Percentiles rank a stretch among this genome's conserved stretches.
Evolutionary conservation across 1,140 invertebrate species (phyloP).

Genomic region (Pseudachorutes palmiensis): DNA sequence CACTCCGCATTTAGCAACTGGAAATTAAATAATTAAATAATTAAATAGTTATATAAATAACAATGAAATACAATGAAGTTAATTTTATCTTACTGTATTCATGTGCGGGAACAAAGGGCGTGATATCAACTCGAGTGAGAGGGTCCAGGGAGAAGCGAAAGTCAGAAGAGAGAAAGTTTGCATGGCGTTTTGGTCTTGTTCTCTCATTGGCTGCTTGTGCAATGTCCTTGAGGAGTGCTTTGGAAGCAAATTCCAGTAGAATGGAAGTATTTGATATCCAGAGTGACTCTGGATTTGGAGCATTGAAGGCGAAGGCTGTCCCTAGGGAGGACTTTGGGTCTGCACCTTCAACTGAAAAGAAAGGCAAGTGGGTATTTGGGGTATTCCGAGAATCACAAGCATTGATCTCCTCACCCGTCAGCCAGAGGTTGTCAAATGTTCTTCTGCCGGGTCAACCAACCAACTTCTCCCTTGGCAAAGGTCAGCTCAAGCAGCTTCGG

Average conservation of each 20-base stretch:
- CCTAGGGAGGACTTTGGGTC: constrained; percentile 78
- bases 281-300: constrained; percentile 72
- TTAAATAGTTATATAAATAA: neutral
- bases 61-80: neutral
- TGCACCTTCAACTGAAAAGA: constrained; percentile 51
- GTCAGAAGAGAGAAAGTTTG: constrained; percentile 1
- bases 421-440: constrained; percentile 27
- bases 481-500: constrained; percentile 15
- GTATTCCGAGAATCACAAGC: too few relatives aligned
- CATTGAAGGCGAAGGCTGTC: constrained; percentile 75
- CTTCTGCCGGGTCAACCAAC: constrained; percentile 21
- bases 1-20: constrained; percentile 33
- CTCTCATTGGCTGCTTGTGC: neutral
- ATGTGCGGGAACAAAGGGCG: constrained; percentile 45
- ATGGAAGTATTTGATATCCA: constrained; percentile 74
- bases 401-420: constrained; percentile 29
- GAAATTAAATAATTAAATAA: neutral
- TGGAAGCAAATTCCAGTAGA: constrained; percentile 77
- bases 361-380: too few relatives aligned
- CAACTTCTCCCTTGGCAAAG: constrained; percentile 25
- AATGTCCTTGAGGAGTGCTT: constrained; percentile 52
- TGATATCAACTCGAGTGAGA: constrained; percentile 61
- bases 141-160: constrained; percentile 6
- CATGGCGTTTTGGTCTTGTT: constrained; percentile 15
- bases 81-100: neutral